Percentiles rank a stretch among this genome's conserved stretches.
Conservation (phyloP, 2,888 invertebrate species). For the Ommatoiulus sabulosus region DNA sequence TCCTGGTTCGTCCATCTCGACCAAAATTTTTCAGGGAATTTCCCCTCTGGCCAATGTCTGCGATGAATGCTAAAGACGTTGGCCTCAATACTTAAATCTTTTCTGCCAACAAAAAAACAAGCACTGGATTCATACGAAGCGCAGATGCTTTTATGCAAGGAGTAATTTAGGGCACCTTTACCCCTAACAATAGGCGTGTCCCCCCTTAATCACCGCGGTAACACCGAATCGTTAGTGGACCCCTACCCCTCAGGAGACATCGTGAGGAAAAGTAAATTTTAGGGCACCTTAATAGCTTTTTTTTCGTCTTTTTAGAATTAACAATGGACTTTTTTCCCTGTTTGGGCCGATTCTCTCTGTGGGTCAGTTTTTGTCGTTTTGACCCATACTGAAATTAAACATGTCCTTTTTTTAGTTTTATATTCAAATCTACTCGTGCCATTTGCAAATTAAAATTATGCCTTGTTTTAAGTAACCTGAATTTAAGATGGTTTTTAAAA, state of each 20-base stretch:
- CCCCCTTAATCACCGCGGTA: not conserved
- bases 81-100: not conserved
- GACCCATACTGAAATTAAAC: not conserved
- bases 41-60: not conserved
- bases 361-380: not conserved
- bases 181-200: not conserved
- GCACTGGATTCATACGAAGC: not conserved
- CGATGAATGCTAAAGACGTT: not conserved
- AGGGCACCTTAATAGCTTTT: not conserved
- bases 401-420: not conserved
- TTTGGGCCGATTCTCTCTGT: not conserved
- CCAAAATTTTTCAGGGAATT: not conserved
- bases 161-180: conserved; percentile 15
- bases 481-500: too few relatives aligned
- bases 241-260: not conserved
- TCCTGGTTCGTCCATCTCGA: conserved; percentile 19
- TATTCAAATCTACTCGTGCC: too few relatives aligned
- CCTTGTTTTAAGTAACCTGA: too few relatives aligned
- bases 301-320: not conserved
- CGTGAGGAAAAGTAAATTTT: not conserved
- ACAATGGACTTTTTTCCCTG: not conserved
- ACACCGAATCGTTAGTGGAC: not conserved
- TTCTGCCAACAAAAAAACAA: not conserved
- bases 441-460: too few relatives aligned
- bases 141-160: not conserved